phyloP scores from a whole-genome alignment of 2,888 invertebrate genomes.

The Bombyx huttoni region DNA sequence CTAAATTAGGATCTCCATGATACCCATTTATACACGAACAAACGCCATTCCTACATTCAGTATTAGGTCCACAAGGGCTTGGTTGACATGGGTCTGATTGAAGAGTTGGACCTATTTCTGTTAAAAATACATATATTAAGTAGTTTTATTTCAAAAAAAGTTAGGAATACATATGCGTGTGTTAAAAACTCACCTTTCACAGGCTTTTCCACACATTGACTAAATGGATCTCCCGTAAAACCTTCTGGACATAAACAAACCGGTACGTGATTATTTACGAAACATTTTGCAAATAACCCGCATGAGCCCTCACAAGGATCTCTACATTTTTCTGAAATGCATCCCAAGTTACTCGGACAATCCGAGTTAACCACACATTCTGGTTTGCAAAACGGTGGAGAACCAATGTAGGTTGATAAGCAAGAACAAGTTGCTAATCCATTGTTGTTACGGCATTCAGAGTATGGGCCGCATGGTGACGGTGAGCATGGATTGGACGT shows the following conservation, averaged over 20 bases:
- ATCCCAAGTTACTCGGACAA: conserved; percentile 76
- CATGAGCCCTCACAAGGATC: conserved; percentile 81
- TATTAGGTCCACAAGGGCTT: conserved; percentile 77
- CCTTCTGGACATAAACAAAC: conserved; percentile 79
- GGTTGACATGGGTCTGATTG: conserved; percentile 71
- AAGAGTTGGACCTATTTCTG: conserved; percentile 23
- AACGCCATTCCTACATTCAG: conserved; percentile 67
- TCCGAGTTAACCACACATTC: conserved; percentile 78
- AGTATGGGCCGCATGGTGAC: conserved; percentile 80
- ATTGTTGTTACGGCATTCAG: conserved; percentile 81
- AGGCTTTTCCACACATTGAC: conserved; percentile 71
- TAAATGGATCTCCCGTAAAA: conserved; percentile 80
- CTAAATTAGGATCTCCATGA: conserved; percentile 77
- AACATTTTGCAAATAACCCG: conserved; percentile 77
- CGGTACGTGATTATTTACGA: conserved; percentile 79
- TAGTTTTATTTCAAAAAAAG: not conserved
- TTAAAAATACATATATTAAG: too few species aligned
- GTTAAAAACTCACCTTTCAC: conserved; percentile 42
- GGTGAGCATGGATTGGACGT: conserved; percentile 78
- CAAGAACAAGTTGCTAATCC: conserved; percentile 81
- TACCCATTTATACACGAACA: conserved; percentile 76
- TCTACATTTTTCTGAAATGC: conserved; percentile 77
- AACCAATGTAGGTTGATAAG: conserved; percentile 75
- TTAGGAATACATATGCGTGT: not conserved
- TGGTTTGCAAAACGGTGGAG: conserved; percentile 75